phyloP scores from a whole-genome alignment of 1,140 invertebrate genomes.

The Meteorus sp. region DNA sequence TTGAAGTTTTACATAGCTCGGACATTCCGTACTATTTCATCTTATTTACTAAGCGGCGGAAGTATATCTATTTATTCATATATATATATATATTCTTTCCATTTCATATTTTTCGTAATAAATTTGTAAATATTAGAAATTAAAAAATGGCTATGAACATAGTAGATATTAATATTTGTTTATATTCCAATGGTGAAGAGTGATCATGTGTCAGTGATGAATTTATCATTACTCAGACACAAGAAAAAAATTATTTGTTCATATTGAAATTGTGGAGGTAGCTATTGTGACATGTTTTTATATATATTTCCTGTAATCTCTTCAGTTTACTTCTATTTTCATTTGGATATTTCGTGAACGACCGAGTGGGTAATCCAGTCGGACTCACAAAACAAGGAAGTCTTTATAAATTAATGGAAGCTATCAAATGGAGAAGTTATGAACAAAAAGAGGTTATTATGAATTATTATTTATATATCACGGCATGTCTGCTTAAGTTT shows the following conservation, averaged over 20 bases:
- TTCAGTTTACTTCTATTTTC: slow-evolving; percentile 9
- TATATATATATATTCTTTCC: too few relatives aligned
- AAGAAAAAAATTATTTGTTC: slow-evolving; percentile 43
- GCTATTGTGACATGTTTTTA: slow-evolving; percentile 49
- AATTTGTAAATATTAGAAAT: not conserved
- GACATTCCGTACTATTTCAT: not conserved
- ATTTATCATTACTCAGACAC: too few relatives aligned
- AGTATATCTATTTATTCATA: too few relatives aligned
- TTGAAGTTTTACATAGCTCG: not conserved
- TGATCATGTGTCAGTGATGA: slow-evolving; percentile 53
- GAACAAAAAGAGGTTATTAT: slow-evolving; percentile 49
- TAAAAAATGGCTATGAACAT: not conserved
- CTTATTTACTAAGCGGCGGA: slow-evolving; percentile 44
- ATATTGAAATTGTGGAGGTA: slow-evolving; percentile 49
- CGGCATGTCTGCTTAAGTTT: slow-evolving; percentile 60
- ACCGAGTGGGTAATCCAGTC: too few relatives aligned
- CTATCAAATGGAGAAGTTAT: slow-evolving; percentile 49
- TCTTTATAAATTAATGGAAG: too few relatives aligned
- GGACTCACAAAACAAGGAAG: too few relatives aligned
- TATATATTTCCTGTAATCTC: slow-evolving; percentile 17
- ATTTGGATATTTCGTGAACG: slow-evolving; percentile 6
- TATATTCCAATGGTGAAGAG: slow-evolving; percentile 47
- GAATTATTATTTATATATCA: slow-evolving; percentile 54
- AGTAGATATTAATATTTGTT: slow-evolving; percentile 35
- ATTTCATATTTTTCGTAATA: slow-evolving; percentile 34